Evolutionary conservation across 2,113 vertebrate species (phyloP).

Genomic region (Cryptotis parvus): DNA sequence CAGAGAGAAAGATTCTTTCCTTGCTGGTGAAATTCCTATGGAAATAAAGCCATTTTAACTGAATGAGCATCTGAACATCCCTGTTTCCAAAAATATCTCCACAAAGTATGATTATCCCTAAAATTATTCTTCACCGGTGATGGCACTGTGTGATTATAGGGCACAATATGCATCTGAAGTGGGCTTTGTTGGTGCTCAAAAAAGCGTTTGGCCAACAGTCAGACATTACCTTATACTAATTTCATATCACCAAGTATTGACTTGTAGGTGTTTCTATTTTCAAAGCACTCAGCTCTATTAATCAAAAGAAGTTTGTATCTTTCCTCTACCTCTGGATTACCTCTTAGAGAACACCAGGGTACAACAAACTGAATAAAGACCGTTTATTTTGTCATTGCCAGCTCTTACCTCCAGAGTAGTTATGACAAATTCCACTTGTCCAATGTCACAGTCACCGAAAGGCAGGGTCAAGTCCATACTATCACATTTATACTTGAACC

Average conservation of each 20-base stretch:
- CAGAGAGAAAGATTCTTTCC: slow-evolving; percentile 28
- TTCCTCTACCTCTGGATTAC: background rate
- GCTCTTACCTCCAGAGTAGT: background rate
- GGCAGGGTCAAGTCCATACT: background rate
- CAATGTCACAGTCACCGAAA: background rate
- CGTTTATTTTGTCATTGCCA: background rate
- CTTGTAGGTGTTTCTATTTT: slow-evolving; percentile 21
- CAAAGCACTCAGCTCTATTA: background rate
- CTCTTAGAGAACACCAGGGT: background rate
- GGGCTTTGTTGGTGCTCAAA: background rate
- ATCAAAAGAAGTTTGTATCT: background rate
- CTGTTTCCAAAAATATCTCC: slow-evolving; percentile 55
- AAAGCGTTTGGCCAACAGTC: background rate
- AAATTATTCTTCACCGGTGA: background rate
- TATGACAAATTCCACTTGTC: background rate
- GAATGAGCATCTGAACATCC: slow-evolving; percentile 4
- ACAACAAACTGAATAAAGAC: background rate
- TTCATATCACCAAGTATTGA: background rate
- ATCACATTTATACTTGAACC: background rate
- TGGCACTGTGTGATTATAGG: background rate
- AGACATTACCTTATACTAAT: background rate
- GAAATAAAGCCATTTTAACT: slow-evolving; percentile 46
- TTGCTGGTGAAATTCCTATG: slow-evolving; percentile 12
- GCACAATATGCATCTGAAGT: background rate
- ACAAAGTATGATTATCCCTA: background rate